These are phyloP conservation scores for Aromia moschata DNA, from an alignment of 2,888 invertebrate genomes.

Conservation along the genomic window DNA sequence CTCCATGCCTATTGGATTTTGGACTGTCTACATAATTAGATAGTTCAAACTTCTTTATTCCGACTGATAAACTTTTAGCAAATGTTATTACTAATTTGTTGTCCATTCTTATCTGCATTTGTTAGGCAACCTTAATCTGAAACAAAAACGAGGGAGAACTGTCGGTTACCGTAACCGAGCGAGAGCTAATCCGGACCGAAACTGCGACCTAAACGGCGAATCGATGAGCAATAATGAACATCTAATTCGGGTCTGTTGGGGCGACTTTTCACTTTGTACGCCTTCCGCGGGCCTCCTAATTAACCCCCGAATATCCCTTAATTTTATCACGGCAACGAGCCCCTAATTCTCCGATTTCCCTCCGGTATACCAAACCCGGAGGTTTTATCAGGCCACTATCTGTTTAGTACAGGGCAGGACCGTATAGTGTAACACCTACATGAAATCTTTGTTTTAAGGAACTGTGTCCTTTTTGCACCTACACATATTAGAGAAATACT, in stretches of 20 bases:
- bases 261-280: slow-evolving; percentile 25
- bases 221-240: slow-evolving; percentile 24
- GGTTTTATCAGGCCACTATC: slow-evolving; percentile 1
- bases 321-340: slow-evolving; percentile 17
- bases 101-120: no score
- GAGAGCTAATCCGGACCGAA: slow-evolving; percentile 2
- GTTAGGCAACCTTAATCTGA: neutral
- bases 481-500: no score
- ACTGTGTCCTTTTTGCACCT: no score
- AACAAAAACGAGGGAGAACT: neutral
- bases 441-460: no score
- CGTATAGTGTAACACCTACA: no score
- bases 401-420: neutral
- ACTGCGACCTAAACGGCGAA: slow-evolving; percentile 17
- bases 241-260: slow-evolving; percentile 16
- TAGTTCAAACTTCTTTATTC: no score
- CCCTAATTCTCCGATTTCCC: slow-evolving; percentile 20
- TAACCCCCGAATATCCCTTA: slow-evolving; percentile 19
- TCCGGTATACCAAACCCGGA: slow-evolving; percentile 5
- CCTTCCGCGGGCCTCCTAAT: slow-evolving; percentile 14
- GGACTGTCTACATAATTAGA: no score
- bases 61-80: no score
- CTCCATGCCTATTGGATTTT: no score
- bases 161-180: neutral
- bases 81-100: no score